phyloP scores from a whole-genome alignment of 2,797 vertebrate species.

The Agapornis canus region DNA sequence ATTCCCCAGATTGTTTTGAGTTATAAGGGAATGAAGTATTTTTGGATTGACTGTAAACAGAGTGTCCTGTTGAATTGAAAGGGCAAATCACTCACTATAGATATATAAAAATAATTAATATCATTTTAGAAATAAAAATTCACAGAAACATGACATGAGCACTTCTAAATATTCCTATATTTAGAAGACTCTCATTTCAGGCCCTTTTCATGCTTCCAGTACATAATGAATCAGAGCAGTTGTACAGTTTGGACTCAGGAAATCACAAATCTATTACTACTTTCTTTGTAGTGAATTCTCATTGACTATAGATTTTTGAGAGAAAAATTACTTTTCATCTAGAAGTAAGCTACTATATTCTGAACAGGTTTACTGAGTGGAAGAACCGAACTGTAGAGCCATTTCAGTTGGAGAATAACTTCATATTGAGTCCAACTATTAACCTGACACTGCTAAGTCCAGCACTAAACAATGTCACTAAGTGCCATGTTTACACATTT shows the following conservation, averaged over 20 bases:
- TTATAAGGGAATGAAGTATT: not conserved
- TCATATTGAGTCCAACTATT: not conserved
- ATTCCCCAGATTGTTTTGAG: not conserved
- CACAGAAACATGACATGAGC: not conserved
- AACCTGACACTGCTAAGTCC: not conserved
- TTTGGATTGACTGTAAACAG: not conserved
- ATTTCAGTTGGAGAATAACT: not conserved
- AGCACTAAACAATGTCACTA: not conserved
- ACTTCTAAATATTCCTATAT: not conserved
- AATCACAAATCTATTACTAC: not conserved
- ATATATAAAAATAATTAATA: not conserved
- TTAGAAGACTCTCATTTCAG: not conserved
- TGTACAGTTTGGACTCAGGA: not conserved
- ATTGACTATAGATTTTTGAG: not conserved
- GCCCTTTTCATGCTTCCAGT: accelerated
- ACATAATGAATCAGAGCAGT: not conserved
- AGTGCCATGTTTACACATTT: not conserved
- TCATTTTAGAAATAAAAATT: not conserved
- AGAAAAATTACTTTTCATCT: not conserved
- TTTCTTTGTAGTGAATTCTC: not conserved
- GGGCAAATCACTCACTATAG: not conserved
- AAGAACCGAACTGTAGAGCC: not conserved
- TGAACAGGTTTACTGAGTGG: not conserved
- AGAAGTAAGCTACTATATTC: not conserved
- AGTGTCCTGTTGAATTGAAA: not conserved